phyloP scores from a whole-genome alignment of 2,797 vertebrate genomes.

The Gouania willdenowi region DNA sequence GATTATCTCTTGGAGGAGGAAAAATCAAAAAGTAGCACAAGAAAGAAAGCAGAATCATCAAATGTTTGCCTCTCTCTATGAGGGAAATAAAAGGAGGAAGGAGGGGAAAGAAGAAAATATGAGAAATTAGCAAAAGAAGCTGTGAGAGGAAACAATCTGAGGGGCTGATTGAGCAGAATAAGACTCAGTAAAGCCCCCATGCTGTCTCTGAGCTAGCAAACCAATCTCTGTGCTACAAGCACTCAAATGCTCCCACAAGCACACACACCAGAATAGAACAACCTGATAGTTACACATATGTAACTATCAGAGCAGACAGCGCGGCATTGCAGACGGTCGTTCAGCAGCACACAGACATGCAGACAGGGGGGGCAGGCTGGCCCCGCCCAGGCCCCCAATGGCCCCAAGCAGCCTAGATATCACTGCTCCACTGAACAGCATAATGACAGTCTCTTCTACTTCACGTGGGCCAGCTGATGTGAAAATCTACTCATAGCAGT shows the following conservation, averaged over 20 bases:
- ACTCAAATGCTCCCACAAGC: slow-evolving; percentile 17
- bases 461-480: slow-evolving; percentile 52
- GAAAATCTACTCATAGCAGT: slow-evolving; percentile 54
- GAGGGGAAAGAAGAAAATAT: too few species aligned
- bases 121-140: slow-evolving; percentile 26
- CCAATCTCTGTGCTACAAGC: slow-evolving; percentile 21
- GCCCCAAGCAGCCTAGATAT: slow-evolving; percentile 69
- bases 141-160: slow-evolving; percentile 13
- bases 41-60: too few species aligned
- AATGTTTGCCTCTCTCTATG: too few species aligned
- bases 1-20: too few species aligned
- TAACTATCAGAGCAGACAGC: background rate
- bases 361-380: slow-evolving; percentile 32
- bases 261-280: slow-evolving; percentile 4
- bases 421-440: slow-evolving; percentile 74
- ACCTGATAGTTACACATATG: background rate
- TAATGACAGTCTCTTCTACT: slow-evolving; percentile 69
- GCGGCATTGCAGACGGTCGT: slow-evolving; percentile 9
- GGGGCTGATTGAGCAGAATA: slow-evolving; percentile 4
- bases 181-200: slow-evolving; percentile 21
- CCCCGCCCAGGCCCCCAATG: slow-evolving; percentile 53
- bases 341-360: background rate
- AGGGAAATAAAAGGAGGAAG: too few species aligned
- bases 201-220: slow-evolving; percentile 35
- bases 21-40: too few species aligned